phyloP scores from a whole-genome alignment of 2,113 vertebrate genomes.

The Cyprinodon brontotheroides region DNA sequence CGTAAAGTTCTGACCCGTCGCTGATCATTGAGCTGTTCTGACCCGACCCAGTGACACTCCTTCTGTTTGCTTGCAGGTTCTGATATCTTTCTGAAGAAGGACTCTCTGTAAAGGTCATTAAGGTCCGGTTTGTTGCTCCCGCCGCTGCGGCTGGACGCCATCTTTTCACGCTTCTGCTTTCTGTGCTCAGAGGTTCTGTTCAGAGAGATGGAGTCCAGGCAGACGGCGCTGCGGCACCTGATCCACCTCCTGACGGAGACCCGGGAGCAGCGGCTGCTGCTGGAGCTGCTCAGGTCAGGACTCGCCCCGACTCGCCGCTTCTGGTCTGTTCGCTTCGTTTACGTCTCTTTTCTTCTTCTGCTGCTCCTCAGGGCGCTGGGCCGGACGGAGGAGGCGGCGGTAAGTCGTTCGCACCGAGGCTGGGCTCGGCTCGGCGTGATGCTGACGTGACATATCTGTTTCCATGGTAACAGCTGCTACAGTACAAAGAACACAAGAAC shows the following conservation, averaged over 20 bases:
- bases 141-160: too few species aligned
- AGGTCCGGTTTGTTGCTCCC: background rate
- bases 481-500: slow-evolving; percentile 90
- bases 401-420: slow-evolving; percentile 51
- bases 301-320: background rate
- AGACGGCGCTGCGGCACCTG: slow-evolving; percentile 89
- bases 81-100: slow-evolving; percentile 92
- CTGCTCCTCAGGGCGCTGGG: slow-evolving; percentile 80
- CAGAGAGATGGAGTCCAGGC: slow-evolving; percentile 87
- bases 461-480: slow-evolving; percentile 82
- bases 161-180: background rate
- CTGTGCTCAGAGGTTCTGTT: slow-evolving; percentile 85
- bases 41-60: background rate
- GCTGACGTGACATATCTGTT: slow-evolving; percentile 4
- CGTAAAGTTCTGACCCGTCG: slow-evolving; percentile 32
- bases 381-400: slow-evolving; percentile 89
- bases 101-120: slow-evolving; percentile 90
- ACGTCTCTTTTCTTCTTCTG: slow-evolving; percentile 1
- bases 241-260: slow-evolving; percentile 91
- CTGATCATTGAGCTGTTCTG: background rate
- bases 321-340: background rate
- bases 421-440: background rate
- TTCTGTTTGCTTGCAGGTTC: slow-evolving; percentile 77
- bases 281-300: slow-evolving; percentile 89
- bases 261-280: slow-evolving; percentile 85